Evolutionary conservation across 1,140 invertebrate genomes (phyloP).

Genomic region (Cryptotermes secundus): DNA sequence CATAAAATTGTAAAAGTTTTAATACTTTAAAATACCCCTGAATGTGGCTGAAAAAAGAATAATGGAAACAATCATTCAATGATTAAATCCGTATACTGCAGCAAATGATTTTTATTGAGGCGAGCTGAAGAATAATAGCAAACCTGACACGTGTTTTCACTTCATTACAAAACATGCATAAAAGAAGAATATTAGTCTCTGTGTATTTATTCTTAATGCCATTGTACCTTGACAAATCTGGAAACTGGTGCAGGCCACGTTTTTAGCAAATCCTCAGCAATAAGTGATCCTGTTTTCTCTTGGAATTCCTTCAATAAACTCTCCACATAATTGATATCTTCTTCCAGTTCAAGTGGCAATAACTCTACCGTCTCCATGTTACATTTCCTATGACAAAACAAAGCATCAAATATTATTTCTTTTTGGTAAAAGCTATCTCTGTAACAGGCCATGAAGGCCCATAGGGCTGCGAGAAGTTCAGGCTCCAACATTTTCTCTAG

Average conservation of each 20-base stretch:
- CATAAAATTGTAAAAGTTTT: no score
- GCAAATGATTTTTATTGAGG: no score
- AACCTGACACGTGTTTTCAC: background rate
- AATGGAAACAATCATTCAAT: no score
- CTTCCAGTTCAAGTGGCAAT: slow-evolving; percentile 70
- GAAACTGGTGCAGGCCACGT: slow-evolving; percentile 79
- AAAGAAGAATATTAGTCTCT: background rate
- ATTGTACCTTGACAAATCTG: slow-evolving; percentile 82
- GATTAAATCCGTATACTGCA: no score
- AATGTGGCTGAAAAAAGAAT: no score
- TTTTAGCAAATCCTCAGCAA: slow-evolving; percentile 76
- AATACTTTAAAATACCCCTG: no score
- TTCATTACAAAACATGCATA: background rate
- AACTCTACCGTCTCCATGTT: slow-evolving; percentile 91
- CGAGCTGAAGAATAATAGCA: background rate
- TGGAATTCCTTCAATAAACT: slow-evolving; percentile 83
- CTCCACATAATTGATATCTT: slow-evolving; percentile 82
- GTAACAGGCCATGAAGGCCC: no score
- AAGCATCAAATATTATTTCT: slow-evolving; percentile 31
- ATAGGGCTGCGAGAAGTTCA: no score
- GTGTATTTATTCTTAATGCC: slow-evolving; percentile 27
- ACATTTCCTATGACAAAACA: slow-evolving; percentile 66
- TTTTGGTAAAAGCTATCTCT: no score
- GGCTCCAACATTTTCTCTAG: no score
- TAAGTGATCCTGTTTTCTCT: slow-evolving; percentile 84